Base-by-base conservation (phyloP, 2,797 vertebrate species). In the Muscicapa striata region DNA sequence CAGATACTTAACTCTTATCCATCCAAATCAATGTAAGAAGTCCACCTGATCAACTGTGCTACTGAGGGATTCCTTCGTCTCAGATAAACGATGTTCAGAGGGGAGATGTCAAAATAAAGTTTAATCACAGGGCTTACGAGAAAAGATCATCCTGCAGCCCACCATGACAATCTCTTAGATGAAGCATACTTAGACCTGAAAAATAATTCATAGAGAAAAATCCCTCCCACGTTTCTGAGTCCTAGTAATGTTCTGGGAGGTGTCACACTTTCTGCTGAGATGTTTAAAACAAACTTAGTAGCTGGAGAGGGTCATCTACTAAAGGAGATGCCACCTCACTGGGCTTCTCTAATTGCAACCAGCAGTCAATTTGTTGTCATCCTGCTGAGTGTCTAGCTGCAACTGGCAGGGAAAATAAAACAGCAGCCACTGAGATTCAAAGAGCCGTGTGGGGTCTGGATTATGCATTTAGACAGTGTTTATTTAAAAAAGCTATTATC, bases 401-500 rank as follows among this genome's bases (percentile, higher is more conserved):
- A 88, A n/a, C 52, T 3, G 4, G n/a, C 55, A 81, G 32, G 34
- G 62, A 78, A 95, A 95, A 85, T 80, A 48, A 84, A 92, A 72
- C 93, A 95, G 84, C 92, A 94, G 89, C 41, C 69, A 62, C 45
- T 59, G 57, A 82, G 38, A 89, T 84, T 95, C 80, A 73, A 90
- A 95, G 81, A 77, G 15, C n/a, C 84, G 32, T 13, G 9, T 61
- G 51, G 63, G 84, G 74, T 95, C 83, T 93, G 94, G 85, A 80
- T 64, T 90, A 67, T 77, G 51, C 85, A 78, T 95, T 96, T 95
- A 94, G 87, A 66, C 64, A 92, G 62, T 92, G 87, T 96, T 96
- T 96, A 90, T 95, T 96, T 96, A 0, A 46, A 93, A 96, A 92
- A 94, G 57, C 84, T 90, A 85, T 97, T 96, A 96, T 92, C 95